These are phyloP conservation scores for Arvicanthis niloticus DNA, from an alignment of 2,113 vertebrate species.

Conservation along the genomic window DNA sequence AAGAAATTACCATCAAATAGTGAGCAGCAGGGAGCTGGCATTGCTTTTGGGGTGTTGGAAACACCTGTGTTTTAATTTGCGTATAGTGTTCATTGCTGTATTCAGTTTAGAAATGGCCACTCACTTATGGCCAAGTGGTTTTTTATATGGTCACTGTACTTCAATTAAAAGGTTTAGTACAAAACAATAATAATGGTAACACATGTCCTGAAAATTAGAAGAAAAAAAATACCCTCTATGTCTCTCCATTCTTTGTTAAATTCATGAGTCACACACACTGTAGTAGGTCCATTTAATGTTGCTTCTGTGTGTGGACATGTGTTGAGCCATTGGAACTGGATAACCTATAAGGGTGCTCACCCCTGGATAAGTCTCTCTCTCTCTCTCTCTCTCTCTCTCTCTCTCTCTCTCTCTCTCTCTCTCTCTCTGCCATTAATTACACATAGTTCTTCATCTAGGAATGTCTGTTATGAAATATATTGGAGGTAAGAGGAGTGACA, in stretches of 20 bases:
- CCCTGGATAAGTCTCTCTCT: neutral
- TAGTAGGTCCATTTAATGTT: neutral
- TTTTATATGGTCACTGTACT: neutral
- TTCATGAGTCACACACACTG: neutral
- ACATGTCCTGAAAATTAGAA: neutral
- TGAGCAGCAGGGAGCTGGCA: fast-evolving
- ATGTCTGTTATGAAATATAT: neutral
- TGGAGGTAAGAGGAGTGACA: too few species aligned
- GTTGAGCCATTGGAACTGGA: neutral
- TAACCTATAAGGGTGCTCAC: neutral
- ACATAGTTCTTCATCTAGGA: neutral
- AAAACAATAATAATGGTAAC: neutral
- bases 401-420: too few species aligned
- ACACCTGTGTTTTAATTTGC: neutral
- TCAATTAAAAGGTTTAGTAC: neutral
- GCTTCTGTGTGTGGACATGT: neutral
- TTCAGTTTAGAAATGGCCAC: neutral
- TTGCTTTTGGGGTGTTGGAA: neutral
- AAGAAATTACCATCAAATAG: neutral
- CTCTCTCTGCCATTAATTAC: too few species aligned
- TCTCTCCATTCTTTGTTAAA: neutral
- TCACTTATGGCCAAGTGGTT: neutral
- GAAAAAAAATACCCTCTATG: neutral
- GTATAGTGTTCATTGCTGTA: fast-evolving
- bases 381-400: too few species aligned